Evolutionary conservation across 2,888 invertebrate genomes (phyloP), one percentile per base, ranked within the genome.

Genomic region (Mythimna vitellina): DNA sequence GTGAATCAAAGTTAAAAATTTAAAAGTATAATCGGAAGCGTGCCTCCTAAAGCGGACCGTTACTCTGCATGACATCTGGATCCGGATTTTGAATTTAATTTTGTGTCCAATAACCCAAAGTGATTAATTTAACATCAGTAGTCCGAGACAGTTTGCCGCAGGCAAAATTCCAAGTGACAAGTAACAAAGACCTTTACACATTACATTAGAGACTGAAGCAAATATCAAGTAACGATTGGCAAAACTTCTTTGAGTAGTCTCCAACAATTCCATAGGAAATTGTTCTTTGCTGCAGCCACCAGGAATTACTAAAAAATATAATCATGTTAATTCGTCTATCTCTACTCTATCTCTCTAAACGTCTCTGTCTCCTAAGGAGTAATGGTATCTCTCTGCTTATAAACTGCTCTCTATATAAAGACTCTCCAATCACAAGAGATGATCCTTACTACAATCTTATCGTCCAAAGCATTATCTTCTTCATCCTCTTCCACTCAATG

Each of bases 111-210:
- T 32, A 65, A 73, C 29, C 20, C 25, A 6, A 25, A 3, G 46
- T 63, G n/a, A 42, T 72, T 54, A 54, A 63, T 71, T 17, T 71
- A 9, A 42, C 29, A 71, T 32, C 14, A 70, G 56, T 25, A 29
- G 54, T 20, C n/a, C 0, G 20, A 57, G 8, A 29, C 4, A 53
- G 0, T 17, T 32, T 32, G 53, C 53, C 32, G 32, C 51, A 14
- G 25, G 12, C 53, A 25, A 58, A 8, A 35, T 12, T 17, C 29
- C 42, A 20, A 22, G n/a, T 14, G 46, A 17, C n/a, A 35, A 8
- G 46, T 60, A 60, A 22, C 46, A 71, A 54, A 35, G 32, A 54
- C n/a, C 42, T 25, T n/a, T 38, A 22, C 56, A 32, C 22, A 38
- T 10, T 20, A 32, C 22, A 38, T 10, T 20, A 32, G 29, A 60